A percentile compares a stretch with the other conserved stretches of the same genome.
These are phyloP conservation scores for Lerema accius DNA, from an alignment of 1,140 invertebrate species.

Conservation along the genomic window DNA sequence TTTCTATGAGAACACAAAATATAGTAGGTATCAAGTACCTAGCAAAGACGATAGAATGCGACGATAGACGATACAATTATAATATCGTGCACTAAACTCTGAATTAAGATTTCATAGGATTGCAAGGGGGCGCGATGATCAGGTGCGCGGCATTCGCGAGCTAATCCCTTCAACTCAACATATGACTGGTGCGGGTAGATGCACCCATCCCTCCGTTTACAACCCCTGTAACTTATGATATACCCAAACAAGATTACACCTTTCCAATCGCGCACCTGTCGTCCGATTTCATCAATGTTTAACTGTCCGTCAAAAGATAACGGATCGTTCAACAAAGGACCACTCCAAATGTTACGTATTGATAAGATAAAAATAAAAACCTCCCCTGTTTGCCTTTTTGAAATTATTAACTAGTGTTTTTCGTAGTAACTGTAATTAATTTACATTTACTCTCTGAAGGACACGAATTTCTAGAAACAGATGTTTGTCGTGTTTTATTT, in stretches of 20 bases:
- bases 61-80: no score
- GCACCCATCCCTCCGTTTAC: conserved; percentile 12
- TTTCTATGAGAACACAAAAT: no score
- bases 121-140: conserved; percentile 34
- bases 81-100: no score
- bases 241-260: conserved; percentile 50
- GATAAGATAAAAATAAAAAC: conserved; percentile 45
- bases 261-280: conserved; percentile 54
- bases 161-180: conserved; percentile 53
- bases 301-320: conserved; percentile 50
- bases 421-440: no score
- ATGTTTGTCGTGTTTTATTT: no score
- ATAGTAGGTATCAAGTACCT: no score
- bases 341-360: conserved; percentile 37
- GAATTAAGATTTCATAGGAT: no score
- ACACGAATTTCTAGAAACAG: no score
- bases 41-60: no score
- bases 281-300: conserved; percentile 37
- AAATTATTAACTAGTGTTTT: no score
- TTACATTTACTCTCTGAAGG: no score
- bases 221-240: conserved; percentile 48
- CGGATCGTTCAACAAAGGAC: conserved; percentile 43
- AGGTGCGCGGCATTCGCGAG: conserved; percentile 46
- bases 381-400: conserved; percentile 23
- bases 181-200: conserved; percentile 39